Evolutionary conservation across 1,140 invertebrate genomes (phyloP), one percentile per base, ranked within the genome.

Genomic region (Leptopilina clavipes): DNA sequence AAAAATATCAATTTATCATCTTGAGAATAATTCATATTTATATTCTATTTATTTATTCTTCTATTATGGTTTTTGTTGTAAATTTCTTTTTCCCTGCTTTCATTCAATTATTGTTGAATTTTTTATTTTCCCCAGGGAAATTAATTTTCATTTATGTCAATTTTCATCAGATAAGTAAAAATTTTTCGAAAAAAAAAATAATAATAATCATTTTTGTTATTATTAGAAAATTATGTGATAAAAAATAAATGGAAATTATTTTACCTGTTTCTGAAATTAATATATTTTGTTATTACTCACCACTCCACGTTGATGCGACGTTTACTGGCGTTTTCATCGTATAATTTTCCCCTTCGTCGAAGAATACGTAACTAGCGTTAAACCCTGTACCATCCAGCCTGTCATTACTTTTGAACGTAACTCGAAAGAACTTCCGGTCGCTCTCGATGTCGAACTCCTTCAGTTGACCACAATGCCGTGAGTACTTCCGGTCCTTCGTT

Each of bases 351-450:
- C 89, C 80, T 81, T 91, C 80, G 76, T 92, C 89, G 76, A 90
- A 89, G 86, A 98, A 98, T 80, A 95, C 93, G 90, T 97, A 99
- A 76, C 94, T 94, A 0, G 97, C 97, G 85, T 96, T 95, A 88
- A 99, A 99, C 65, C 98, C 98, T 44, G 95, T 97, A 6, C 94
- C 96, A 86, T 99, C 98, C 76, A 98, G 94, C 70, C 96, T 92
- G 86, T 97, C 96, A 88, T 99, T 99, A 5, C 97, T 97, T 82
- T 95, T 92, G 90, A 99, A 98, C 7, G 97, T 97, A 12, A 99
- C 96, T 81, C 97, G 93, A 90, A 98, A 99, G 91, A 98, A 99
- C 81, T 95, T 95, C 54, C 95, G 93, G 85, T 98, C 97, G 12
- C 97, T 98, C 78, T 94, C 93, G 45, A 98, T 93, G 82, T 94